Evolutionary conservation across 2,797 vertebrate genomes (phyloP), one percentile per base, ranked within the genome.

Genomic region (Adelosebastes latens): DNA sequence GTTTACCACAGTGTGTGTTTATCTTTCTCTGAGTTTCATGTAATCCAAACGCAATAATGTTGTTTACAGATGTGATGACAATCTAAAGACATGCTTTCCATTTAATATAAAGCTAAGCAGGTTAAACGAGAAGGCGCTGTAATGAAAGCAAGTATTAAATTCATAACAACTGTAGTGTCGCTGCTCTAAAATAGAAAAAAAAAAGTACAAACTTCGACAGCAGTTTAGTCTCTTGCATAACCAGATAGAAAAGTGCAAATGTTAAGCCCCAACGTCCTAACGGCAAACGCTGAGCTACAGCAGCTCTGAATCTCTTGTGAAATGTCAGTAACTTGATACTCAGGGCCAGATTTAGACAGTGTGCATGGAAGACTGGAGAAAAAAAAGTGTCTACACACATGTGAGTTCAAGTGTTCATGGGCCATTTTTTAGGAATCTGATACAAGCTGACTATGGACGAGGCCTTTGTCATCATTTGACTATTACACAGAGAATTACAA

Each of bases 21-120:
- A 46, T 80, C 53, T 69, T 70, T 42, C 14, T 61, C 61, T 22
- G 9, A 32, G 3, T 75, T 86, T 86, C 56, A 16, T 73, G 70
- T 78, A 72, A 87, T 85, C 77, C 31, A 61, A 58, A 66, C 61
- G 58, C 32, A 29, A 5, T 60, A 31, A 66, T 56, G 49, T 27
- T 89, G 80, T 87, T 80, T 87, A 67, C 79, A 66, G 60, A 82
- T 72, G 82, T 29, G 55, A 79, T 80, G 73, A 64, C 34, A 31
- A 80, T 76, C 36, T 70, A 60, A 68, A 62, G 53, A 24, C 9
- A 11, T 12, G 22, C 2, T 49, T 52, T 66, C 42, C 36, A 16
- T 78, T 79, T 75, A 36, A 72, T 72, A 53, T 27, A 34, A 72
- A 32, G 58, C 71, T 67, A 61, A 70, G 80, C 32, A 29, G 13